Conservation (phyloP, 2,888 invertebrate species). For the Erebia ligea region DNA sequence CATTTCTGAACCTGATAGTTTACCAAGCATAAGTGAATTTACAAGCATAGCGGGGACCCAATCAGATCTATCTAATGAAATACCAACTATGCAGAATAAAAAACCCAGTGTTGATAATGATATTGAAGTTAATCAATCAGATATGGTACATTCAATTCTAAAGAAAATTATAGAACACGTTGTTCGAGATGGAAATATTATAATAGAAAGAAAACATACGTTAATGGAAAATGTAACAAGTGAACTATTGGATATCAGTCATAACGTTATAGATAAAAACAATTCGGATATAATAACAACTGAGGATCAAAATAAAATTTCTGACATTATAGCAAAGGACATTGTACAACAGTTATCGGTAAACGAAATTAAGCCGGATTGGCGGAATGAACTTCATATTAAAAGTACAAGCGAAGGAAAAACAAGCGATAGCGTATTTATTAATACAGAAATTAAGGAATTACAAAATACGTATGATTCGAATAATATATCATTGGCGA, state of each 20-base stretch:
- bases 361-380: not conserved
- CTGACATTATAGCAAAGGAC: not conserved
- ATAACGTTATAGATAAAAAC: not conserved
- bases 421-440: not conserved
- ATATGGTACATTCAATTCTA: not conserved
- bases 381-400: not conserved
- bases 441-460: not conserved
- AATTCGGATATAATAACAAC: not conserved
- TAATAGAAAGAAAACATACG: not conserved
- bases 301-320: not conserved
- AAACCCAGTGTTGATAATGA: not conserved
- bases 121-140: not conserved
- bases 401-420: not conserved
- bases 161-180: not conserved
- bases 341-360: not conserved
- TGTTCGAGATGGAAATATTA: not conserved
- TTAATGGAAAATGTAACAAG: not conserved
- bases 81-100: not conserved
- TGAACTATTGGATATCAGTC: conserved; percentile 1
- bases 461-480: not conserved
- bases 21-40: not conserved
- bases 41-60: not conserved
- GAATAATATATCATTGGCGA: not conserved
- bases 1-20: conserved; percentile 6
- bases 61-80: not conserved